A percentile compares a stretch with the other conserved stretches of the same genome.
Evolutionary conservation across 2,797 vertebrate species (phyloP).

Genomic region (Lepus townsendii): DNA sequence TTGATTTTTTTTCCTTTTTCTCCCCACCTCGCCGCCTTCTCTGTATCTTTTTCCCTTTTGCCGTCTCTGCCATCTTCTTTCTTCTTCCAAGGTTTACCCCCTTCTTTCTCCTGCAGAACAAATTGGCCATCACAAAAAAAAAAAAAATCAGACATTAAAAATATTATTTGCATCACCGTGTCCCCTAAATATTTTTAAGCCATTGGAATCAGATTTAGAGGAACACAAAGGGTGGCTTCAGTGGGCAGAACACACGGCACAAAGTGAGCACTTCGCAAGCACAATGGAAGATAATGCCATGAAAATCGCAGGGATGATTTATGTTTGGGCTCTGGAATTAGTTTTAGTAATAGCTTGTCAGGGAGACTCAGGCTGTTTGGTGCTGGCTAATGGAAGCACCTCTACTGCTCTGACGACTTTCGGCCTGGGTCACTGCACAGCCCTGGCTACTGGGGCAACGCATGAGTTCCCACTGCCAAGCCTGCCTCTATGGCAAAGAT

Average conservation of each 20-base stretch:
- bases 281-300: conserved; percentile 56
- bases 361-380: neutral
- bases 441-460: neutral
- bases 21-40: neutral
- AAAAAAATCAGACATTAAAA: conserved; percentile 20
- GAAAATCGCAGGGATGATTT: conserved; percentile 50
- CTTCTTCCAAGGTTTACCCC: neutral
- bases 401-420: conserved; percentile 1
- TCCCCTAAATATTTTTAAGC: conserved; percentile 38
- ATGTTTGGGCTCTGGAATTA: neutral
- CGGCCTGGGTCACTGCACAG: conserved; percentile 63
- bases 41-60: neutral
- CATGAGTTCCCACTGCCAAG: neutral
- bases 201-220: conserved; percentile 41
- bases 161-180: conserved; percentile 13
- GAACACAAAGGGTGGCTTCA: neutral
- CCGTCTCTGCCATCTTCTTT: neutral
- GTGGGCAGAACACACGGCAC: neutral
- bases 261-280: neutral
- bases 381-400: conserved; percentile 25
- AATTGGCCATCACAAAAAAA: neutral
- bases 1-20: neutral
- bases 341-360: conserved; percentile 54
- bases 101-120: neutral
- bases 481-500: neutral